Conservation (phyloP, 2,113 vertebrate species). For the human region GRCh38 chr1:13790001-13790500, state of each 20-base stretch:
- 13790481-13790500: neutral
- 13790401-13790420: neutral
- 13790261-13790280: neutral
- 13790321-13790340: fast-evolving
- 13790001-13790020: neutral
- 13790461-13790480: fast-evolving
- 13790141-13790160: neutral
- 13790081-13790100: no score
- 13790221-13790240: fast-evolving
- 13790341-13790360: neutral
- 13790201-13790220: neutral
- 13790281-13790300: fast-evolving
- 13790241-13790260: fast-evolving
- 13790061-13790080: neutral
- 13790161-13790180: neutral
- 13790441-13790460: neutral
- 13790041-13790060: fast-evolving
- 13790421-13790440: no score
- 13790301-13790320: neutral
- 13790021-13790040: fast-evolving
- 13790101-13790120: neutral
- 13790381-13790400: neutral
- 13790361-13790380: no score
- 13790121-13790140: neutral
- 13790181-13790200: neutral